Evolutionary conservation across 2,797 vertebrate species (phyloP).

Genomic region (Harpagifer antarcticus): DNA sequence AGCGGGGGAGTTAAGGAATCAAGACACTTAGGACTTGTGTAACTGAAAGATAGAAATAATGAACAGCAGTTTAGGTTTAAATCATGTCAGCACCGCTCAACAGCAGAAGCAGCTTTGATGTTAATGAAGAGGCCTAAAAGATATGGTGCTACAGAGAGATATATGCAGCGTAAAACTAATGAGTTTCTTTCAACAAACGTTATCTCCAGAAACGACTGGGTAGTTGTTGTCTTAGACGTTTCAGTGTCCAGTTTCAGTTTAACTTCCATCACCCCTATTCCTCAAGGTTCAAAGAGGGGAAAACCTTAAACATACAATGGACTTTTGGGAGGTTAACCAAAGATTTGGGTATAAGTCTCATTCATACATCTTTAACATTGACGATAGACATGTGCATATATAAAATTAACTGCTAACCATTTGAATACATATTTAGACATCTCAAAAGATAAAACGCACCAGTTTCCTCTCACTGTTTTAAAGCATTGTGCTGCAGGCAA

Average conservation of each 20-base stretch:
- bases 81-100: slow-evolving; percentile 42
- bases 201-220: slow-evolving; percentile 7
- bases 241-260: not conserved
- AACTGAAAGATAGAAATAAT: slow-evolving; percentile 59
- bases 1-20: slow-evolving; percentile 71
- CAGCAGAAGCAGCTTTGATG: slow-evolving; percentile 27
- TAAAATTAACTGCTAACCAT: slow-evolving; percentile 34
- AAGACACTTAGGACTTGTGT: slow-evolving; percentile 63
- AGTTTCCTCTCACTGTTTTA: slow-evolving; percentile 48
- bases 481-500: slow-evolving; percentile 43
- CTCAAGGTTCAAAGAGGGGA: not conserved
- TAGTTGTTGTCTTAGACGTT: not conserved
- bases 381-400: not conserved
- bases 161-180: not conserved
- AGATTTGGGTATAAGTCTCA: slow-evolving; percentile 17
- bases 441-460: slow-evolving; percentile 43
- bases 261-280: slow-evolving; percentile 1
- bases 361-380: slow-evolving; percentile 19
- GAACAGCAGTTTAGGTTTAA: slow-evolving; percentile 35
- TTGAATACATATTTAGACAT: slow-evolving; percentile 64
- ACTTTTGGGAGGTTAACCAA: not conserved
- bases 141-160: not conserved
- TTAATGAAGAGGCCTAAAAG: slow-evolving; percentile 22
- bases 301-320: slow-evolving; percentile 1
- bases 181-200: slow-evolving; percentile 12